These are phyloP conservation scores for Aptenodytes forsteri DNA, from an alignment of 2,113 vertebrate genomes.

Conservation along the genomic window DNA sequence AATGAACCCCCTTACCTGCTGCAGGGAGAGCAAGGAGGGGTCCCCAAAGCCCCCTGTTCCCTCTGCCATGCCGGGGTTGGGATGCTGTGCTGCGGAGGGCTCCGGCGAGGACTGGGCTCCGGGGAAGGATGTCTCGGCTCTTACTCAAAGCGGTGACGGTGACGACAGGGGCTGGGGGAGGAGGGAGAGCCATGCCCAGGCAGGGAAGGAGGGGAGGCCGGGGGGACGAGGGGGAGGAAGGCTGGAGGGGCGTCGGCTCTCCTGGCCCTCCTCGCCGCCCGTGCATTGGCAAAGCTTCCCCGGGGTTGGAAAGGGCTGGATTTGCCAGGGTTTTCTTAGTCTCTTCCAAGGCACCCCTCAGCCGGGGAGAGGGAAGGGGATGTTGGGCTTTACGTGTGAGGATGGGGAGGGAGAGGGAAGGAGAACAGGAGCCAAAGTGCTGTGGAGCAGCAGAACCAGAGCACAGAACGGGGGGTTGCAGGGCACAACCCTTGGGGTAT, in stretches of 20 bases:
- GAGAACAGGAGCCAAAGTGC: neutral
- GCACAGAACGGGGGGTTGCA: neutral
- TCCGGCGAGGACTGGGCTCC: neutral
- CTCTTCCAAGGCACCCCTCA: neutral
- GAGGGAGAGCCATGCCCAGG: neutral
- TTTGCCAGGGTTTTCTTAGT: neutral
- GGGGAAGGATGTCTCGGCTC: neutral
- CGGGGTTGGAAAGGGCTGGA: neutral
- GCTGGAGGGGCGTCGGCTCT: neutral
- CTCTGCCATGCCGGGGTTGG: neutral
- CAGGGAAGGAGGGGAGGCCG: neutral
- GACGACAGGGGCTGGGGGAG: neutral
- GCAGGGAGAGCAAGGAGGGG: neutral
- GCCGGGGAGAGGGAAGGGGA: neutral
- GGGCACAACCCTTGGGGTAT: neutral
- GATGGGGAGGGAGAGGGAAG: neutral
- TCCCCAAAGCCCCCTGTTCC: no score
- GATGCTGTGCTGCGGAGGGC: neutral
- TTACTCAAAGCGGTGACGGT: neutral
- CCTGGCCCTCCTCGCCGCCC: neutral
- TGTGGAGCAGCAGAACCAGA: neutral
- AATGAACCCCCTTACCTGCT: neutral
- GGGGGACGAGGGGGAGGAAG: neutral
- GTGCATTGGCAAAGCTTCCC: neutral
- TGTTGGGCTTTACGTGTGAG: neutral